Evolutionary conservation across 2,888 invertebrate species (phyloP).

Genomic region (Agrypnus murinus): DNA sequence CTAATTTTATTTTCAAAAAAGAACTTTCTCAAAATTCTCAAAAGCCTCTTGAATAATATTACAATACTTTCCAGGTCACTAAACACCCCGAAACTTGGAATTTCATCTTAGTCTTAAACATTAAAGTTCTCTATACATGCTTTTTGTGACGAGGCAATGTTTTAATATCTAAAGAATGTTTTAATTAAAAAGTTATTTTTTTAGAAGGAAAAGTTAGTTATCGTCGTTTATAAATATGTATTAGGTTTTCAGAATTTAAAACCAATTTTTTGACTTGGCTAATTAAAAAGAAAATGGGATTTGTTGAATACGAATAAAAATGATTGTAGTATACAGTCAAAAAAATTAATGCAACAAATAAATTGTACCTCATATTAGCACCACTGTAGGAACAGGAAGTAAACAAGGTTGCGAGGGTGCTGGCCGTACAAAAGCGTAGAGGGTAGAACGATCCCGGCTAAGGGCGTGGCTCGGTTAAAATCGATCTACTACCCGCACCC

Average conservation of each 20-base stretch:
- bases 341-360: background rate
- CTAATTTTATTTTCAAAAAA: conserved; percentile 11
- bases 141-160: too few relatives aligned
- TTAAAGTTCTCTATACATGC: too few relatives aligned
- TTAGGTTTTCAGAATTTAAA: too few relatives aligned
- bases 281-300: too few relatives aligned
- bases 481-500: conserved; percentile 59
- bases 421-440: conserved; percentile 51
- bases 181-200: too few relatives aligned
- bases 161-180: too few relatives aligned
- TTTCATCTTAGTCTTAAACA: background rate
- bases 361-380: conserved; percentile 11
- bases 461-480: conserved; percentile 63
- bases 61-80: conserved; percentile 5
- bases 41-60: background rate
- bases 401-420: conserved; percentile 50
- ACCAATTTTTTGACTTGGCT: too few relatives aligned
- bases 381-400: conserved; percentile 37
- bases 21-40: background rate
- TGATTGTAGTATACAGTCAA: too few relatives aligned
- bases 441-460: conserved; percentile 59
- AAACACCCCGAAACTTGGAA: background rate
- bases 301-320: too few relatives aligned
- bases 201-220: too few relatives aligned
- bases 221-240: too few relatives aligned